A percentile compares a stretch with the other conserved stretches of the same genome.
Evolutionary conservation across 2,113 vertebrate species (phyloP).

Genomic region (Pachypanchax playfairii): DNA sequence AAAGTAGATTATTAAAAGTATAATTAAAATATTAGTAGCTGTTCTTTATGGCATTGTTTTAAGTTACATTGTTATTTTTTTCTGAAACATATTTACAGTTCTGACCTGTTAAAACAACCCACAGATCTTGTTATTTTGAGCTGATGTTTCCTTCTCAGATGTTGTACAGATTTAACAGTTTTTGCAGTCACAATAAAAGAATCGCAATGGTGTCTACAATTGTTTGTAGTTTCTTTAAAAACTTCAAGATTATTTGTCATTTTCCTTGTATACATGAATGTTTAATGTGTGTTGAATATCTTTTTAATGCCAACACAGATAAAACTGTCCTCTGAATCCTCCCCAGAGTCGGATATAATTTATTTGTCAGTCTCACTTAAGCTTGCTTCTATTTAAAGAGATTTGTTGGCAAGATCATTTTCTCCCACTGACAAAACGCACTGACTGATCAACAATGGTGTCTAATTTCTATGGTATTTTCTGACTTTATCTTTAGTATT

Average conservation of each 20-base stretch:
- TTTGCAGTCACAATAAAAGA: too few relatives aligned
- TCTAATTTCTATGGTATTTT: background rate
- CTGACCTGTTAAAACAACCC: background rate
- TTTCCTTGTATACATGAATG: too few relatives aligned
- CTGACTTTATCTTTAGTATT: background rate
- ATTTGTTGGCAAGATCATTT: conserved; percentile 15
- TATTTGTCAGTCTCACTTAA: conserved; percentile 39
- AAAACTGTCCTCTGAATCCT: conserved; percentile 8
- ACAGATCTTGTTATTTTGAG: background rate
- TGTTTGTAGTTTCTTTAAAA: too few relatives aligned
- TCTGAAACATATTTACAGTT: too few relatives aligned
- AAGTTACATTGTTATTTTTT: too few relatives aligned
- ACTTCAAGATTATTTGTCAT: too few relatives aligned
- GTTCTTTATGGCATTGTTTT: too few relatives aligned
- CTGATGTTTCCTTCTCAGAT: background rate
- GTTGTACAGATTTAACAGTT: background rate
- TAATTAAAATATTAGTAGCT: too few relatives aligned
- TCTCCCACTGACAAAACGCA: conserved; percentile 9
- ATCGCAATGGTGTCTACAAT: too few relatives aligned
- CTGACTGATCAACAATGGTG: background rate
- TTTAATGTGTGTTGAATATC: background rate
- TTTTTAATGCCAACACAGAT: conserved; percentile 14
- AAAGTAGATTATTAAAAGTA: too few relatives aligned
- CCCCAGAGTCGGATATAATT: conserved; percentile 29
- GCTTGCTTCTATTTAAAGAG: conserved; percentile 27